Conservation (phyloP, 2,797 vertebrate genomes). For the Bradypus variegatus region DNA sequence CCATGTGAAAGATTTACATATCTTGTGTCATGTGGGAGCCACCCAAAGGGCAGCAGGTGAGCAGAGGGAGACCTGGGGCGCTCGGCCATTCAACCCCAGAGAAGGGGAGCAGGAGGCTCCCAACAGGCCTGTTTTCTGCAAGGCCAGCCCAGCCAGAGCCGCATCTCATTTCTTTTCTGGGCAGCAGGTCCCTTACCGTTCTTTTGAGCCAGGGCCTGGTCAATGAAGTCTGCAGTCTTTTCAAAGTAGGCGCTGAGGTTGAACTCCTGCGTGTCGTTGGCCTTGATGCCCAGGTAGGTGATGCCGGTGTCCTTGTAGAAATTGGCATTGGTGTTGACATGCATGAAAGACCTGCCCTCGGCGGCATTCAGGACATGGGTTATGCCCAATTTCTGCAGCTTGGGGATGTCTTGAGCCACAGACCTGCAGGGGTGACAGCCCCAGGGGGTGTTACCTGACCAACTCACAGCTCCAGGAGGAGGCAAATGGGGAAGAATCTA, state of each 20-base stretch:
- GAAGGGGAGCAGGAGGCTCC: neutral
- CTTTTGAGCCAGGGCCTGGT: slow-evolving; percentile 91
- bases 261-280: slow-evolving; percentile 92
- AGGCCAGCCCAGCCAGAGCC: neutral
- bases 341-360: slow-evolving; percentile 98
- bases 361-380: slow-evolving; percentile 95
- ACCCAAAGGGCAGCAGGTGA: neutral
- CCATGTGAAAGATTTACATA: neutral
- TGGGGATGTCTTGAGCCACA: slow-evolving; percentile 90
- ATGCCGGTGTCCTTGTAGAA: slow-evolving; percentile 93
- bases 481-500: neutral
- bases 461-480: neutral
- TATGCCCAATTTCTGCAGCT: slow-evolving; percentile 89
- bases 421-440: slow-evolving; percentile 73
- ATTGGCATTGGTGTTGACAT: slow-evolving; percentile 91
- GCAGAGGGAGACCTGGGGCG: neutral
- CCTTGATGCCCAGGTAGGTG: slow-evolving; percentile 91
- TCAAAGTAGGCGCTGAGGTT: slow-evolving; percentile 95
- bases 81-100: neutral
- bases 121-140: neutral
- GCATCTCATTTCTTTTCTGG: neutral
- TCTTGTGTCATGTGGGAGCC: neutral
- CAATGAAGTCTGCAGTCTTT: slow-evolving; percentile 93
- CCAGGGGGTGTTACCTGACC: neutral
- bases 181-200: slow-evolving; percentile 79